A percentile compares a stretch with the other conserved stretches of the same genome.
These are phyloP conservation scores for Butastur rufipennis DNA, from an alignment of 2,113 vertebrate species.

Conservation along the genomic window DNA sequence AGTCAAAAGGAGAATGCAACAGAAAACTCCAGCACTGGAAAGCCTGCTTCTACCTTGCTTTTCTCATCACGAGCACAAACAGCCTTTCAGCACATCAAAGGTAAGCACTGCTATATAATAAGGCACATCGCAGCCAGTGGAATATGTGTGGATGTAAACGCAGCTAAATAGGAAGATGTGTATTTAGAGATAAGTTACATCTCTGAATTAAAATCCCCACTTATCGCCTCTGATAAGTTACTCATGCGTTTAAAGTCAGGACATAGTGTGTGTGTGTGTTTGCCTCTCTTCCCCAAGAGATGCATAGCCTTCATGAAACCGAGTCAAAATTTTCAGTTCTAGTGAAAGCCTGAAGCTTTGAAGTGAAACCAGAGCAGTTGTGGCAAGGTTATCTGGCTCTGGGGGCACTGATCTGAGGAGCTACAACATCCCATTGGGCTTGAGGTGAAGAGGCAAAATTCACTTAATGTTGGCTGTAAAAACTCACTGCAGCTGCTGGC, in stretches of 20 bases:
- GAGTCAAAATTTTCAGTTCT: background rate
- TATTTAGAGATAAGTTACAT: constrained; percentile 15
- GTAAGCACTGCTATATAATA: background rate
- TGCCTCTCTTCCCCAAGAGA: background rate
- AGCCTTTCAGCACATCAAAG: constrained; percentile 21
- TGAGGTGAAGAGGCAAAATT: background rate
- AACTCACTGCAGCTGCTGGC: background rate
- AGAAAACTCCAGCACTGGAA: background rate
- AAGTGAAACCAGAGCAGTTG: background rate
- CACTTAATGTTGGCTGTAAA: background rate
- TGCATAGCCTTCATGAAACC: background rate
- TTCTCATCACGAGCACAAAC: background rate
- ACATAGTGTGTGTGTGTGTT: background rate
- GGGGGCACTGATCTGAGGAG: background rate
- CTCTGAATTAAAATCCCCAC: constrained; percentile 13
- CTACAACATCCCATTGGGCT: background rate
- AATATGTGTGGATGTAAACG: background rate
- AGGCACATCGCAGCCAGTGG: background rate
- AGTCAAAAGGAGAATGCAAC: background rate
- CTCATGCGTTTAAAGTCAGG: background rate
- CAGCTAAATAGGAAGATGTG: constrained; percentile 39
- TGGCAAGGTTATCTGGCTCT: background rate
- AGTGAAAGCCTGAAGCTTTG: background rate
- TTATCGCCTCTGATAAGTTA: background rate
- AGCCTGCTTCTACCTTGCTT: background rate